These are phyloP conservation scores for Conchocele bisecta DNA, from an alignment of 2,888 invertebrate genomes.

Conservation along the genomic window DNA sequence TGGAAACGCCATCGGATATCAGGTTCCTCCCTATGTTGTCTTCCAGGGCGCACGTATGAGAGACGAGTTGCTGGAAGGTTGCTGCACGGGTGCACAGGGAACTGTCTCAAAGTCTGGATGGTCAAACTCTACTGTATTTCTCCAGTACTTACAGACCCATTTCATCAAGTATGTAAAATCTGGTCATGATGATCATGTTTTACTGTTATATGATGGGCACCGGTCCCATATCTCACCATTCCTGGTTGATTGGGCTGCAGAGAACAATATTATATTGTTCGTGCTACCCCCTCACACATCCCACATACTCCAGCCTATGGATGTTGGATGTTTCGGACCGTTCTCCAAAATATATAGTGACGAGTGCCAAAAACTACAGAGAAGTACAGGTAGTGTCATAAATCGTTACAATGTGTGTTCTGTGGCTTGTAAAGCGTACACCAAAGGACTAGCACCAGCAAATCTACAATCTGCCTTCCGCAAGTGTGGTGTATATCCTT, in stretches of 20 bases:
- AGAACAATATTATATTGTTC: slow-evolving; percentile 19
- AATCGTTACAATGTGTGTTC: slow-evolving; percentile 14
- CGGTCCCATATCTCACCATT: slow-evolving; percentile 5
- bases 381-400: background rate
- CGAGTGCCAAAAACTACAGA: slow-evolving; percentile 13
- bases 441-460: background rate
- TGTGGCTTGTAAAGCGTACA: slow-evolving; percentile 14
- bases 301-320: slow-evolving; percentile 21
- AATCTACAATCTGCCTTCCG: slow-evolving; percentile 19
- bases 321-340: slow-evolving; percentile 15
- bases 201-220: slow-evolving; percentile 25
- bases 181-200: slow-evolving; percentile 5
- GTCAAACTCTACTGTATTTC: slow-evolving; percentile 32
- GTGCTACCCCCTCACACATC: slow-evolving; percentile 27
- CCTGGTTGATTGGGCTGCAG: slow-evolving; percentile 23
- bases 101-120: slow-evolving; percentile 30
- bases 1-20: slow-evolving; percentile 22
- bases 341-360: slow-evolving; percentile 25
- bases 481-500: slow-evolving; percentile 6
- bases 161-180: slow-evolving; percentile 24
- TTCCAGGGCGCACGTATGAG: slow-evolving; percentile 22
- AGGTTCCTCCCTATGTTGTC: slow-evolving; percentile 40
- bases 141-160: slow-evolving; percentile 24
- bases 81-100: slow-evolving; percentile 18
- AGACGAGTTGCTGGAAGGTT: slow-evolving; percentile 16